phyloP scores from a whole-genome alignment of 2,797 vertebrate species.

The Chaetophractus vellerosus region DNA sequence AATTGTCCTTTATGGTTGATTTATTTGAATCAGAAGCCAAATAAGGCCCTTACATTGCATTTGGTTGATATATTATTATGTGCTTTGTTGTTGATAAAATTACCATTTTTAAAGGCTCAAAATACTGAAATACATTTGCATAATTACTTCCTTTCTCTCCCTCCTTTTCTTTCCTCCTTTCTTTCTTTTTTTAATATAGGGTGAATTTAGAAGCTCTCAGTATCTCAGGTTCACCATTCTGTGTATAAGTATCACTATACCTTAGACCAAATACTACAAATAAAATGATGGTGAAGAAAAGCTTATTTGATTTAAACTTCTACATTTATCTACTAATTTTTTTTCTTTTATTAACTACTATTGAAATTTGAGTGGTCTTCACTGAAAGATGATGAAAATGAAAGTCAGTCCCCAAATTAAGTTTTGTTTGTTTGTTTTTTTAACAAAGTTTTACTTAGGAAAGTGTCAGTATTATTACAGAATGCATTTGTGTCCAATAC shows the following conservation, averaged over 20 bases:
- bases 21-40: constrained; percentile 19
- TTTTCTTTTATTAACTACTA: not conserved
- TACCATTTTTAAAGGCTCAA: not conserved
- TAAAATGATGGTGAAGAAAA: not conserved
- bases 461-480: constrained; percentile 2
- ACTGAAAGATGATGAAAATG: constrained; percentile 46
- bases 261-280: not conserved
- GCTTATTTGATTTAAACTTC: not conserved
- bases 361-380: constrained; percentile 29
- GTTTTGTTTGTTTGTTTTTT: not conserved
- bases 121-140: not conserved
- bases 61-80: not conserved
- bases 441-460: not conserved
- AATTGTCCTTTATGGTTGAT: not conserved
- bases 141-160: not conserved
- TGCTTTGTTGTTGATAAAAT: not conserved
- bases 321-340: not conserved
- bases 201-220: not conserved
- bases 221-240: constrained; percentile 7
- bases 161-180: not conserved
- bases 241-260: not conserved
- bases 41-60: not conserved
- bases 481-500: not conserved
- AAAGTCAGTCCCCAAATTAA: not conserved
- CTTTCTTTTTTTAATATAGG: not conserved